Evolutionary conservation across 2,113 vertebrate genomes (phyloP).

Genomic region (zebrafish (Danio rerio)): DNA sequence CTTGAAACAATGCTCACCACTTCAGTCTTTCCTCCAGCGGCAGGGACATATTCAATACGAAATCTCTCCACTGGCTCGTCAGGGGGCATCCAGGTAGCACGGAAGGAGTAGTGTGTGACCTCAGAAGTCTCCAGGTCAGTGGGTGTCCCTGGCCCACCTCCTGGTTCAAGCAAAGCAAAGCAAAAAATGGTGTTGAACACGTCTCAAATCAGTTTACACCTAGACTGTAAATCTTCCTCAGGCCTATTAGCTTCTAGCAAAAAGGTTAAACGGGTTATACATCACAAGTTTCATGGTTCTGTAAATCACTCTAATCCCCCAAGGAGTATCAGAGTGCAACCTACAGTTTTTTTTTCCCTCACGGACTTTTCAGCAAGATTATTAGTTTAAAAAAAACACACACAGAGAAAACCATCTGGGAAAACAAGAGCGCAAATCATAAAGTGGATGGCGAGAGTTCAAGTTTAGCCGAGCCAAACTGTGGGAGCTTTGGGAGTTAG

Average conservation of each 20-base stretch:
- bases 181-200: slow-evolving; percentile 50
- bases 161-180: slow-evolving; percentile 51
- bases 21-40: slow-evolving; percentile 79
- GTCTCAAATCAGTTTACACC: slow-evolving; percentile 44
- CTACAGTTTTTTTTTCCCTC: slow-evolving; percentile 31
- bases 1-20: slow-evolving; percentile 76
- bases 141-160: slow-evolving; percentile 67
- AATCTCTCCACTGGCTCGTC: slow-evolving; percentile 85
- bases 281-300: slow-evolving; percentile 34
- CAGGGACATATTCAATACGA: slow-evolving; percentile 83
- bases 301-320: slow-evolving; percentile 58
- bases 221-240: slow-evolving; percentile 58
- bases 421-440: slow-evolving; percentile 9
- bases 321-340: slow-evolving; percentile 59
- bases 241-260: background rate
- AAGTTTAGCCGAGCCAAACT: slow-evolving; percentile 22
- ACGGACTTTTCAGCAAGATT: slow-evolving; percentile 24
- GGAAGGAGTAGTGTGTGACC: slow-evolving; percentile 87
- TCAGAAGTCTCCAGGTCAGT: slow-evolving; percentile 89
- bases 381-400: slow-evolving; percentile 19
- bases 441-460: slow-evolving; percentile 3
- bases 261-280: slow-evolving; percentile 26
- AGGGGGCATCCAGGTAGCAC: slow-evolving; percentile 87
- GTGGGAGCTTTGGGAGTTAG: slow-evolving; percentile 21
- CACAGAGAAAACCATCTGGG: slow-evolving; percentile 20